Evolutionary conservation across 1,140 invertebrate species (phyloP).

Genomic region (Protaetia brevitarsis): DNA sequence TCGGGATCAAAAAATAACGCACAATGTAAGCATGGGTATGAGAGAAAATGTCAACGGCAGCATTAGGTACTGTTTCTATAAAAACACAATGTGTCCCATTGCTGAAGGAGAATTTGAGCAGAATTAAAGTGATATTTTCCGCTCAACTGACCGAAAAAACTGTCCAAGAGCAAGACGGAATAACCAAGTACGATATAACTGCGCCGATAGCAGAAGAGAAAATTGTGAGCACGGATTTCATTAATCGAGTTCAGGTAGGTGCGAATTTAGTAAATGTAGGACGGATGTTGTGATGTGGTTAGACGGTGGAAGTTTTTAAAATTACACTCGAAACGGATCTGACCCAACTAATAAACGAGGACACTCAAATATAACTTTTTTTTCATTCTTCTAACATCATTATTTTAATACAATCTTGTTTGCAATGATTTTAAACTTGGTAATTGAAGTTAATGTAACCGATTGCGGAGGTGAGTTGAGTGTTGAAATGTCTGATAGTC

Average conservation of each 20-base stretch:
- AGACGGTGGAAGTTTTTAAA: constrained; percentile 31
- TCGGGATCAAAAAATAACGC: constrained; percentile 21
- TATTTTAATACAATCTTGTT: neutral
- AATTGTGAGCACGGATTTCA: constrained; percentile 42
- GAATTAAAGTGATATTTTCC: constrained; percentile 45
- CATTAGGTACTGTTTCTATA: constrained; percentile 43
- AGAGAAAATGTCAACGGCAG: constrained; percentile 40
- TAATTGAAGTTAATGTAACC: too few relatives aligned
- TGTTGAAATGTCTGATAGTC: too few relatives aligned
- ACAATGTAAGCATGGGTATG: constrained; percentile 44
- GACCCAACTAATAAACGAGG: constrained; percentile 33
- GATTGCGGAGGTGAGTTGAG: too few relatives aligned
- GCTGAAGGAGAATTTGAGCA: constrained; percentile 43
- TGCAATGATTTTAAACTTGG: too few relatives aligned
- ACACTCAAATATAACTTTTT: constrained; percentile 39
- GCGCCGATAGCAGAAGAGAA: constrained; percentile 37
- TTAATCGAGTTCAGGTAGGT: constrained; percentile 46
- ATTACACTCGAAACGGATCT: constrained; percentile 35
- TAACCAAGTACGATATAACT: constrained; percentile 40
- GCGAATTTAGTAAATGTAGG: constrained; percentile 33
- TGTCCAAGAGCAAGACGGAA: constrained; percentile 32
- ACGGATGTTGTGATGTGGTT: constrained; percentile 26
- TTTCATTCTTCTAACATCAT: neutral
- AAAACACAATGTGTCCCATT: constrained; percentile 42
- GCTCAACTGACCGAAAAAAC: constrained; percentile 42